These are phyloP conservation scores for Pentamera pediparva DNA, from an alignment of 53 echinoderm and acorn worm genomes.

Conservation along the genomic window DNA sequence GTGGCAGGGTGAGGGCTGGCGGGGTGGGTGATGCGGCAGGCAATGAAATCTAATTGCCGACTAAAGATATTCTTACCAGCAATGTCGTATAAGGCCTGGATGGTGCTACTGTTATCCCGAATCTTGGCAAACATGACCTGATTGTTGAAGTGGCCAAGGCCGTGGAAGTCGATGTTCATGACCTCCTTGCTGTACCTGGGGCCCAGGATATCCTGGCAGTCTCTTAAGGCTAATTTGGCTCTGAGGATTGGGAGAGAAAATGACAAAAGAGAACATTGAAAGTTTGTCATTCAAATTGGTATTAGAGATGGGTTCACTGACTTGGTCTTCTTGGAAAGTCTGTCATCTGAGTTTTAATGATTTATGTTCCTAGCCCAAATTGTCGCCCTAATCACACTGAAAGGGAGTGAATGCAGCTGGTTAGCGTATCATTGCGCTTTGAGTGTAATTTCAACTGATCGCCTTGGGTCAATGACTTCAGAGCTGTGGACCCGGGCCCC, in stretches of 20 bases:
- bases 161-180: conserved; percentile 74
- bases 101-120: conserved; percentile 64
- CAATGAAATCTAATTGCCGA: neutral
- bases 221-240: conserved; percentile 79
- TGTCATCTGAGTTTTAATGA: too few relatives aligned
- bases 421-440: too few relatives aligned
- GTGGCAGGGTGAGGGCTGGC: neutral
- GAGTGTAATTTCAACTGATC: too few relatives aligned
- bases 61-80: conserved; percentile 59
- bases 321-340: too few relatives aligned
- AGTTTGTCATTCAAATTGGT: too few relatives aligned
- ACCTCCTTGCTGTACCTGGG: conserved; percentile 57
- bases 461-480: too few relatives aligned
- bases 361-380: too few relatives aligned
- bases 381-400: too few relatives aligned
- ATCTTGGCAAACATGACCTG: conserved; percentile 99
- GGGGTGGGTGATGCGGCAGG: neutral
- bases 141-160: conserved; percentile 96
- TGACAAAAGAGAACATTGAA: neutral
- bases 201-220: conserved; percentile 73
- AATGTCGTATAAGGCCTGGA: conserved; percentile 75
- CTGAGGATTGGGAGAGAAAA: conserved; percentile 28
- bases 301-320: too few relatives aligned
- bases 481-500: too few relatives aligned
- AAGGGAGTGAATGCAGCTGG: too few relatives aligned